Evolutionary conservation across 1,140 invertebrate species (phyloP).

Genomic region (Drosophila lini): DNA sequence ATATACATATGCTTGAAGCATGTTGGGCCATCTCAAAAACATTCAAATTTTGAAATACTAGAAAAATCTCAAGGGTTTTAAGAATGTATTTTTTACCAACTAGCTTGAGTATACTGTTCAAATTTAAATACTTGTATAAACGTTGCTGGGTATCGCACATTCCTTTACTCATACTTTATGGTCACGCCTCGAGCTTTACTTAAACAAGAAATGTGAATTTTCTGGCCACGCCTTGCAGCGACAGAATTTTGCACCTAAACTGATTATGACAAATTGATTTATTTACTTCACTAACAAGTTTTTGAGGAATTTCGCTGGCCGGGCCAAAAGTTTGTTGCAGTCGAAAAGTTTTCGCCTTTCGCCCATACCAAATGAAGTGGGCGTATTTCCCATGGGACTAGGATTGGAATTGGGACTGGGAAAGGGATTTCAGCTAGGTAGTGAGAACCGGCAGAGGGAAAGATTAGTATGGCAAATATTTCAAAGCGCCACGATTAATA

Average conservation of each 20-base stretch:
- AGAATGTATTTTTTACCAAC: no score
- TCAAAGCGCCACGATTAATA: constrained; percentile 69
- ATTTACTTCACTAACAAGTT: constrained; percentile 84
- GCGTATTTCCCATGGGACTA: constrained; percentile 28
- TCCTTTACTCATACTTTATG: not conserved
- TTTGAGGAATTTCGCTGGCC: constrained; percentile 70
- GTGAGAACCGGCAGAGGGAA: constrained; percentile 1
- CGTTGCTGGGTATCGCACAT: constrained; percentile 6
- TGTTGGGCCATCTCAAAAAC: not conserved
- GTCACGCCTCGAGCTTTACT: constrained; percentile 10
- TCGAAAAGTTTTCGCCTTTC: constrained; percentile 56
- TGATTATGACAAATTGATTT: constrained; percentile 84
- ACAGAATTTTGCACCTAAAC: constrained; percentile 80
- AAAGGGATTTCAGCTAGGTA: not conserved
- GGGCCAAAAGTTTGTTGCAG: constrained; percentile 68
- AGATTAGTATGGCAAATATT: constrained; percentile 74
- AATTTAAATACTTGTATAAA: not conserved
- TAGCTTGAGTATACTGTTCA: not conserved
- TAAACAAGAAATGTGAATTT: constrained; percentile 69
- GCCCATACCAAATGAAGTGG: constrained; percentile 67
- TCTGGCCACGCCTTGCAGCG: constrained; percentile 67
- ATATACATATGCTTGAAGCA: constrained; percentile 10
- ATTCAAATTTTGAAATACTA: not conserved
- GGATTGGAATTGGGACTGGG: not conserved
- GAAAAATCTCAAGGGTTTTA: not conserved